Percentiles rank a stretch among this genome's conserved stretches.
Evolutionary conservation across 35 echinoderm and acorn worm species (phyloP).

Genomic region (Anneissia japonica): DNA sequence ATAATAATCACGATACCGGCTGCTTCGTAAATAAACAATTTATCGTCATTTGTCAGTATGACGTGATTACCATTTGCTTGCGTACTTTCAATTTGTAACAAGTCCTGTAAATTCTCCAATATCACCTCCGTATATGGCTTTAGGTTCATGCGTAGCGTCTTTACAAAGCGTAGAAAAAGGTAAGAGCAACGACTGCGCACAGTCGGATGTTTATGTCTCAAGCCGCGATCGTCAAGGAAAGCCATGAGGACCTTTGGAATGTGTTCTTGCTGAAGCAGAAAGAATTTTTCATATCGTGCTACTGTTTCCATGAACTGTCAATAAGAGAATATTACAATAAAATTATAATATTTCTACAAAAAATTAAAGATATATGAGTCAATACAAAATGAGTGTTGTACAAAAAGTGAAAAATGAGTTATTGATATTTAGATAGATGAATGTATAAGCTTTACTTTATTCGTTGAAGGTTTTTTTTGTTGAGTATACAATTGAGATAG

Average conservation of each 20-base stretch:
- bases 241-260: constrained; percentile 72
- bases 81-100: constrained; percentile 61
- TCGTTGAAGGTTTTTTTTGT: no score
- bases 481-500: no score
- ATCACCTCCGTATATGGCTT: constrained; percentile 68
- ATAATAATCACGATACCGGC: constrained; percentile 76
- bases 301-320: constrained; percentile 83
- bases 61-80: constrained; percentile 87
- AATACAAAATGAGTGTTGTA: no score
- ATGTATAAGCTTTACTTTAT: no score
- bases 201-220: constrained; percentile 66
- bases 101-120: constrained; percentile 68
- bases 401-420: no score
- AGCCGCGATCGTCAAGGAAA: constrained; percentile 79
- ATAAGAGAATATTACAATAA: no score
- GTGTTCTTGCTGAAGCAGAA: constrained; percentile 61
- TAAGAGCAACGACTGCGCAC: constrained; percentile 79
- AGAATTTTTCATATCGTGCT: constrained; percentile 83
- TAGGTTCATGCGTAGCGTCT: constrained; percentile 49
- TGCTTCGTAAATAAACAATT: constrained; percentile 83
- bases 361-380: no score
- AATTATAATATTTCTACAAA: no score
- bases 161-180: constrained; percentile 79
- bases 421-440: no score
- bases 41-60: constrained; percentile 79